These are phyloP conservation scores for Apamea crenata DNA, from an alignment of 2,888 invertebrate genomes.

Conservation along the genomic window DNA sequence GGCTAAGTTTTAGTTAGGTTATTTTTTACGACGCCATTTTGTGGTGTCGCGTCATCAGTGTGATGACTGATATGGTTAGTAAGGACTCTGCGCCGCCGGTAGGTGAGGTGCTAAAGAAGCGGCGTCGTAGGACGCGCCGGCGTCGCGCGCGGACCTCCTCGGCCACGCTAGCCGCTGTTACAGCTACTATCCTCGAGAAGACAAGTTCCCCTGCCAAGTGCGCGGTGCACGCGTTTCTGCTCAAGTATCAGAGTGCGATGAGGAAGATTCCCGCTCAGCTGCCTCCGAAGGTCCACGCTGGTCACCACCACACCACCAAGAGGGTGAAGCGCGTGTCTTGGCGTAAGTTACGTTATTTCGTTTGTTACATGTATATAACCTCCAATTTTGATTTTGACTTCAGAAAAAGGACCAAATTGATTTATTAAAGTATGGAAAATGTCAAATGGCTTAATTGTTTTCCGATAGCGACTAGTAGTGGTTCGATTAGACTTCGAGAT, in stretches of 20 bases:
- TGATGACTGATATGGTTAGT: slow-evolving; percentile 76
- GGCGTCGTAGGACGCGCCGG: slow-evolving; percentile 76
- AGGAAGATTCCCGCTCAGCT: slow-evolving; percentile 83
- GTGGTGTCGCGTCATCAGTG: slow-evolving; percentile 70
- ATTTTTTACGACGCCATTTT: slow-evolving; percentile 81
- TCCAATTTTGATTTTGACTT: not conserved
- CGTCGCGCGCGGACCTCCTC: slow-evolving; percentile 77
- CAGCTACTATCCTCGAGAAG: slow-evolving; percentile 61
- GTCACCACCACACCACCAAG: slow-evolving; percentile 85
- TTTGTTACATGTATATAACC: not conserved
- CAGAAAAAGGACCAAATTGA: not conserved
- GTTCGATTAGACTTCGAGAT: slow-evolving; percentile 11
- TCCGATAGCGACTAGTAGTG: slow-evolving; percentile 16
- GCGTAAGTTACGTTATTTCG: slow-evolving; percentile 79
- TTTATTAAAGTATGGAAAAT: slow-evolving; percentile 3
- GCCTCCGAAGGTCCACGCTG: slow-evolving; percentile 84
- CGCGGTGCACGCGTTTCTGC: slow-evolving; percentile 84
- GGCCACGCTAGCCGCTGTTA: slow-evolving; percentile 54
- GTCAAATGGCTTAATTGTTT: slow-evolving; percentile 14
- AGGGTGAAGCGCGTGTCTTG: slow-evolving; percentile 87
- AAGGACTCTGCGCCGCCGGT: slow-evolving; percentile 73
- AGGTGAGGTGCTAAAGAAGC: slow-evolving; percentile 76
- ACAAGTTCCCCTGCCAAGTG: slow-evolving; percentile 80
- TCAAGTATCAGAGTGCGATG: slow-evolving; percentile 84
- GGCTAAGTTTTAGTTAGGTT: slow-evolving; percentile 71